Evolutionary conservation across 2,888 invertebrate genomes (phyloP), one percentile per base, ranked within the genome.

Genomic region (Cheilosia pagana): DNA sequence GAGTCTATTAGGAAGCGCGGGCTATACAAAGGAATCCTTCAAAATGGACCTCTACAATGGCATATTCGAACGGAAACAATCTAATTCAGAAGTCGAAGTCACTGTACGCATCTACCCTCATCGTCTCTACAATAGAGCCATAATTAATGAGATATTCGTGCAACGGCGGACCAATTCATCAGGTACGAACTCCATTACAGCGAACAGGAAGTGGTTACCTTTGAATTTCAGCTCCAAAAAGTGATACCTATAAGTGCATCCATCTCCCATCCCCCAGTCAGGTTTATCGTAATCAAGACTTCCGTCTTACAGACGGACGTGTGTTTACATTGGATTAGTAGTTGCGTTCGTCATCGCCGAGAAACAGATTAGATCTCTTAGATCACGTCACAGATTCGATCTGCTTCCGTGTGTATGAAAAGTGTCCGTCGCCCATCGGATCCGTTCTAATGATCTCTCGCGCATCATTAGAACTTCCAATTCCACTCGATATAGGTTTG

Each of bases 21-120:
- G 16, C n/a, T 72, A 62, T 39, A 71, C 85, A 12, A 60, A 60
- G 21, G 57, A 70, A 31, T 79, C 86, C 14, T 93, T 93, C 87
- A 93, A 92, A 57, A 87, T 93, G 75, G 92, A 93, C 76, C 93
- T 93, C 0, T 92, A 88, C 85, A 92, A 92, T 35, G 93, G 92
- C 0, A 92, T 90, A 0, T 93, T 93, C 86, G 92, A 92, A 89
- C 74, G 87, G 55, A 85, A 77, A 43, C 82, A 76, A 31, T 86
- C 87, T 23, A 87, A 88, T 71, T 63, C 82, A 8, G 75, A 87
- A 35, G 68, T 87, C 14, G 86, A 86, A 60, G 87, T 87, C 19
- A 72, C 77, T 19, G 88, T 89, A 57, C 88, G 90, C 48, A 89
- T 90, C 10, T 92, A 91, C 88, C 89, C 92, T 1, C 92, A 92